Evolutionary conservation across 2,113 vertebrate species (phyloP).

Genomic region (Bujurquina vittata): DNA sequence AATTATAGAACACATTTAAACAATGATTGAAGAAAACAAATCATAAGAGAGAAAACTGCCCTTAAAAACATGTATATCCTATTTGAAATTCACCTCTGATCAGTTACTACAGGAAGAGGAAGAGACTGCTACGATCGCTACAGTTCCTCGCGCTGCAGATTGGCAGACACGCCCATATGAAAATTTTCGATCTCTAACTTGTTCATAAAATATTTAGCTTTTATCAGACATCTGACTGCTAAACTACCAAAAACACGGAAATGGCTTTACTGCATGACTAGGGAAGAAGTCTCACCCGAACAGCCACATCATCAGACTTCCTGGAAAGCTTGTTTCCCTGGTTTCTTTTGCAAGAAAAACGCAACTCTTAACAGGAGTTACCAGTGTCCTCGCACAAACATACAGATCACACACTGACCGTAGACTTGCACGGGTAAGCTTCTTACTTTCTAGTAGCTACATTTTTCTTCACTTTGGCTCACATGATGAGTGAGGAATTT

Average conservation of each 20-base stretch:
- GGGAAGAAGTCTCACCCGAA: background rate
- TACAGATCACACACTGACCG: background rate
- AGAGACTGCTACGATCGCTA: background rate
- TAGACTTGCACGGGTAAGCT: accelerated
- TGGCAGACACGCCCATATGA: background rate
- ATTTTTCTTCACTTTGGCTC: background rate
- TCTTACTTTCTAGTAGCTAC: background rate
- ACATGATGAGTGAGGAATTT: background rate
- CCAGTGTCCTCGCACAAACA: background rate
- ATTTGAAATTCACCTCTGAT: background rate
- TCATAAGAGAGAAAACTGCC: background rate
- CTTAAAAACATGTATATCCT: background rate
- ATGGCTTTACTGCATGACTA: background rate
- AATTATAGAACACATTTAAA: background rate
- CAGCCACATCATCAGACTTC: background rate
- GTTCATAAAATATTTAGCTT: background rate
- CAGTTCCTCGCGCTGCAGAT: background rate
- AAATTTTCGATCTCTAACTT: background rate
- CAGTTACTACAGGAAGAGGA: background rate
- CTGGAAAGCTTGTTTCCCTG: background rate
- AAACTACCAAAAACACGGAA: background rate
- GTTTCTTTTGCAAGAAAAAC: conserved; percentile 10
- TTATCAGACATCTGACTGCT: background rate
- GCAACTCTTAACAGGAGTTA: background rate
- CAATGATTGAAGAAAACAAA: background rate